Base-by-base conservation (phyloP, 2,113 vertebrate species). In the Sturnira hondurensis region DNA sequence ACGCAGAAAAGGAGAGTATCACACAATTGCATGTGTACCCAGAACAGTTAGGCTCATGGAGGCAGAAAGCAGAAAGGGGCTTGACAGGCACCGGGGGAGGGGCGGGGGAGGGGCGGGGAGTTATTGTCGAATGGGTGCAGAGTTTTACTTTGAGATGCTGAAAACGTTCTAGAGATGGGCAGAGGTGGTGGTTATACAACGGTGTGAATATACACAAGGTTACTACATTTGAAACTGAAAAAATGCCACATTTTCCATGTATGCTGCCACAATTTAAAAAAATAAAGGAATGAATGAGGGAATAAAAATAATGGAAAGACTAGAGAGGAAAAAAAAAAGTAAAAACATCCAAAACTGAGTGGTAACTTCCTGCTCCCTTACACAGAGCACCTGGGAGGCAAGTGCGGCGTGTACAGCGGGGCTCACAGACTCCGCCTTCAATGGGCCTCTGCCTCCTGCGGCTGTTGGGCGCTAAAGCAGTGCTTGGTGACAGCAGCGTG, bases 41-140 rank as follows among this genome's bases (percentile, higher is more conserved):
- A 93, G 26, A 45, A 71, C 0, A 33, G n/a, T 26, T 31, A 45
- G 17, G 67, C 8, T 36, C 19, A 38, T 0, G 61, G 28, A 91
- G 50, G 26, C 36, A 70, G 45, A 65, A 63, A 82, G 31, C 0
- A 71, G n/a, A 54, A n/a, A 0, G 22, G 52, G 22, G 22, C 13
- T 12, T 50, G 38, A 43, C 10, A 10, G 67, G 41, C 20, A 2
- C 3, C 7, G 15, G 15, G 16, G 36, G 5, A 15, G 26, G 14
- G 19, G 12, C 0, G 5, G 0, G 33, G 28, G 6, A 2, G n/a
- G 19, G 20, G 36, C 3, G 2, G 56, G 7, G 15, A 43, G 22
- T 31, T 68, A 63, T 0, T 63, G 61, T 54, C 52, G 65, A 89
- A 50, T 6, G 4, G 38, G 38, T 26, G 6, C 56, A 8, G 81